These are phyloP conservation scores for Actinernus sp. DNA, from an alignment of 92 coral and sea anemone species.

Conservation along the genomic window DNA sequence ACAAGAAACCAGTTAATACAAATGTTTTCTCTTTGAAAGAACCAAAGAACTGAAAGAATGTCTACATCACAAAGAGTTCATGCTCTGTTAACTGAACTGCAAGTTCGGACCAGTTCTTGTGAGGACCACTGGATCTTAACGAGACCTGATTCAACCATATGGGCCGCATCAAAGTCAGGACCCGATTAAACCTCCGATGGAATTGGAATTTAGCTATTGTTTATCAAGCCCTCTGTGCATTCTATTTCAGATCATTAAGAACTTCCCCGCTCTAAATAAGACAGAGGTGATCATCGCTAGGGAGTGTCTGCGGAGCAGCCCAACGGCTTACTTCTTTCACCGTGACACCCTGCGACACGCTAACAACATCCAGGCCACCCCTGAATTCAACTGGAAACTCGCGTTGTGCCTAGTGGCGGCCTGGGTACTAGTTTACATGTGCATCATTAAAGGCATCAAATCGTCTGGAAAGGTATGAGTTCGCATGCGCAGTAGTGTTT, in stretches of 20 bases:
- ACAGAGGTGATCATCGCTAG: conserved; percentile 9
- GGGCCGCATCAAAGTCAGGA: too few species aligned
- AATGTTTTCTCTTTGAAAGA: too few species aligned
- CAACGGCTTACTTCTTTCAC: conserved; percentile 87
- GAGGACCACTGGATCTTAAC: too few species aligned
- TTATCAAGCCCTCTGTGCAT: neutral
- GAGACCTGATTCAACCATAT: too few species aligned
- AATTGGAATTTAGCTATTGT: too few species aligned
- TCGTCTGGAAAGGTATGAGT: conserved; percentile 89
- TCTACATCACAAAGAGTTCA: too few species aligned
- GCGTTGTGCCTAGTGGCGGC: conserved; percentile 75
- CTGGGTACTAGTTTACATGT: conserved; percentile 84
- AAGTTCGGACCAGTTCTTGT: too few species aligned
- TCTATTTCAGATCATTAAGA: neutral
- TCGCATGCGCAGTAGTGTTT: neutral
- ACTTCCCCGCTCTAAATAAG: conserved; percentile 16
- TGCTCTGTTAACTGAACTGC: too few species aligned
- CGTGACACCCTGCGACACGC: conserved; percentile 89
- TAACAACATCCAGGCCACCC: conserved; percentile 67
- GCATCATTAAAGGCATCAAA: conserved; percentile 89
- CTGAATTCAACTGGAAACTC: conserved; percentile 91
- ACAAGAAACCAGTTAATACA: too few species aligned
- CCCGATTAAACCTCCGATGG: too few species aligned
- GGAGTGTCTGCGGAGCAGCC: conserved; percentile 82
- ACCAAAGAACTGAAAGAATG: too few species aligned